Evolutionary conservation across 2,113 vertebrate species (phyloP).

Genomic region (Burhinus bistriatus): DNA sequence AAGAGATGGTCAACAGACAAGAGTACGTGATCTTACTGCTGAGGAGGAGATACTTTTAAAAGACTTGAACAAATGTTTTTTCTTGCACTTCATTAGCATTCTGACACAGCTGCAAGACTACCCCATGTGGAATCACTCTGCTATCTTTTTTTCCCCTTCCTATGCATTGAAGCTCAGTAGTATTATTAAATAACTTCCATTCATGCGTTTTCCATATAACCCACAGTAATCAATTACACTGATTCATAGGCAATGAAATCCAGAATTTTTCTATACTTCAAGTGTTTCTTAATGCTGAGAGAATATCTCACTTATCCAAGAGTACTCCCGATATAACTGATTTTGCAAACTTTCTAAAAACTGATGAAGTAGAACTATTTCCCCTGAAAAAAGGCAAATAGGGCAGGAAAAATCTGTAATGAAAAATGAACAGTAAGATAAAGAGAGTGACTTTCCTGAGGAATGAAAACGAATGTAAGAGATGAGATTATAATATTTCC

Average conservation of each 20-base stretch:
- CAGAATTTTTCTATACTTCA: background rate
- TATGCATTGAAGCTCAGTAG: background rate
- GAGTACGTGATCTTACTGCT: background rate
- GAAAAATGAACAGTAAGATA: background rate
- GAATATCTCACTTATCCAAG: background rate
- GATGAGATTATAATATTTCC: background rate
- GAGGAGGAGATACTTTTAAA: constrained; percentile 31
- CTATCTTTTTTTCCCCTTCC: background rate
- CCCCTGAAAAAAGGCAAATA: background rate
- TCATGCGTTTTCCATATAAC: constrained; percentile 27
- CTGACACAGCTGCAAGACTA: constrained; percentile 39
- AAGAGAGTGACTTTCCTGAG: background rate
- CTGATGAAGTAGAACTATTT: background rate
- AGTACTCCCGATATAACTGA: background rate
- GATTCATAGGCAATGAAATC: background rate
- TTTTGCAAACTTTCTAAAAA: background rate
- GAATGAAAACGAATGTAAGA: background rate
- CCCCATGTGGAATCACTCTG: constrained; percentile 36
- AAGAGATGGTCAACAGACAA: constrained; percentile 9
- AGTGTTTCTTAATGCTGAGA: background rate
- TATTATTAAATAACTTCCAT: constrained; percentile 36
- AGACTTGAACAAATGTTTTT: constrained; percentile 53
- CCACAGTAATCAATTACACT: constrained; percentile 2
- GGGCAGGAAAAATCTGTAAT: background rate
- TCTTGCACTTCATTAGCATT: constrained; percentile 62